Evolutionary conservation across 2,797 vertebrate species (phyloP).

Genomic region (Hydrolagus colliei): DNA sequence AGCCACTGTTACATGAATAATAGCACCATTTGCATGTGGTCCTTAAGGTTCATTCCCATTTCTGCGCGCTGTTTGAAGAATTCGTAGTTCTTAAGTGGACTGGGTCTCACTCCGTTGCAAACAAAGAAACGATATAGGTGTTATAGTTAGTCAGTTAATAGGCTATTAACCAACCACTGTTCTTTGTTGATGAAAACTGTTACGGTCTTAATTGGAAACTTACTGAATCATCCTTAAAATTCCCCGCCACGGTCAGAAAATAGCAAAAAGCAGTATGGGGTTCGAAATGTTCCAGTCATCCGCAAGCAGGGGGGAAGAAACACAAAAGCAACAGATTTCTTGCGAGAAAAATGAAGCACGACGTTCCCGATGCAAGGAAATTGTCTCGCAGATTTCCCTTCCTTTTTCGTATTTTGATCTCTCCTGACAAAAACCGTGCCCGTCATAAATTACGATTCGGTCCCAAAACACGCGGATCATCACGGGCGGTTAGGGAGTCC

Average conservation of each 20-base stretch:
- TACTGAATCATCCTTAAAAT: slow-evolving; percentile 21
- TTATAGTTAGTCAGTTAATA: slow-evolving; percentile 18
- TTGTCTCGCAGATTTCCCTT: no score
- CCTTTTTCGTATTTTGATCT: no score
- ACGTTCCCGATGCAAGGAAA: no score
- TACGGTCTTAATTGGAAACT: slow-evolving; percentile 25
- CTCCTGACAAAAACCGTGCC: no score
- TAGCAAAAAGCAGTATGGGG: background rate
- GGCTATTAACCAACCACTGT: slow-evolving; percentile 26
- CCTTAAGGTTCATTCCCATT: background rate
- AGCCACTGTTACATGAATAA: background rate
- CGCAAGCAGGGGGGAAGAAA: no score
- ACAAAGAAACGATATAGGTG: slow-evolving; percentile 18
- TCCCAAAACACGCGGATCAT: no score
- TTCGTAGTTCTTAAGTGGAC: slow-evolving; percentile 25
- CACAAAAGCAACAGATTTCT: no score
- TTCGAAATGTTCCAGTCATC: background rate
- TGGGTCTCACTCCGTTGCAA: background rate
- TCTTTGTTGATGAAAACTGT: slow-evolving; percentile 28
- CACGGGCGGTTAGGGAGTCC: no score
- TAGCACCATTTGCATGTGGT: background rate
- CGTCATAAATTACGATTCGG: no score
- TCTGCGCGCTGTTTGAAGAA: background rate
- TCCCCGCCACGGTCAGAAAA: background rate
- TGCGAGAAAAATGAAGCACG: no score